Evolutionary conservation across 2,113 vertebrate species (phyloP).

Genomic region (Solenodon paradoxus): DNA sequence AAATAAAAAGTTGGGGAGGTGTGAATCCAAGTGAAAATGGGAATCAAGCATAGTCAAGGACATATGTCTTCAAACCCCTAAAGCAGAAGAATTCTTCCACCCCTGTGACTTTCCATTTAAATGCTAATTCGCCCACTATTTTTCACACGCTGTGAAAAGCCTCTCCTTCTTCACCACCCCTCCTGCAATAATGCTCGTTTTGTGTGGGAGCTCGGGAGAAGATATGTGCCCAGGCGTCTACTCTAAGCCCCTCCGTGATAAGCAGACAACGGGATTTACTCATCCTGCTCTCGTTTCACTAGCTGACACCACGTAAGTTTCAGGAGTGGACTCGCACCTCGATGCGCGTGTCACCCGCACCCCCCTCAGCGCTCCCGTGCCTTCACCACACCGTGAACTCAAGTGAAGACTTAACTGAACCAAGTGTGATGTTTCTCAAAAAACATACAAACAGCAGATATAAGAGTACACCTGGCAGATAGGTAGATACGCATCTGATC

Average conservation of each 20-base stretch:
- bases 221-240: neutral
- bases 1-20: neutral
- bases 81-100: slow-evolving; percentile 6
- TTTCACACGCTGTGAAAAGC: slow-evolving; percentile 11
- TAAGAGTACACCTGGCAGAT: neutral
- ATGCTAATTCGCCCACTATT: slow-evolving; percentile 34
- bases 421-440: neutral
- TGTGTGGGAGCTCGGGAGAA: neutral
- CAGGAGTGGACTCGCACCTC: no score
- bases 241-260: neutral
- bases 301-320: no score
- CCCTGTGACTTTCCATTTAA: slow-evolving; percentile 43
- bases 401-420: neutral
- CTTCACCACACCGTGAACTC: neutral
- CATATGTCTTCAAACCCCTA: neutral
- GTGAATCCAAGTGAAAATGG: neutral
- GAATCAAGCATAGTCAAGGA: neutral
- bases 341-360: no score
- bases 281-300: no score
- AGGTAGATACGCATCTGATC: neutral
- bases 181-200: neutral
- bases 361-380: no score
- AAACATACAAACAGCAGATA: neutral
- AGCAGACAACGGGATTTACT: neutral
- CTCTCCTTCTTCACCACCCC: neutral